Percentiles rank a stretch among this genome's conserved stretches.
Evolutionary conservation across 2,888 invertebrate genomes (phyloP).

Genomic region (Branchipolynoe longqiensis): DNA sequence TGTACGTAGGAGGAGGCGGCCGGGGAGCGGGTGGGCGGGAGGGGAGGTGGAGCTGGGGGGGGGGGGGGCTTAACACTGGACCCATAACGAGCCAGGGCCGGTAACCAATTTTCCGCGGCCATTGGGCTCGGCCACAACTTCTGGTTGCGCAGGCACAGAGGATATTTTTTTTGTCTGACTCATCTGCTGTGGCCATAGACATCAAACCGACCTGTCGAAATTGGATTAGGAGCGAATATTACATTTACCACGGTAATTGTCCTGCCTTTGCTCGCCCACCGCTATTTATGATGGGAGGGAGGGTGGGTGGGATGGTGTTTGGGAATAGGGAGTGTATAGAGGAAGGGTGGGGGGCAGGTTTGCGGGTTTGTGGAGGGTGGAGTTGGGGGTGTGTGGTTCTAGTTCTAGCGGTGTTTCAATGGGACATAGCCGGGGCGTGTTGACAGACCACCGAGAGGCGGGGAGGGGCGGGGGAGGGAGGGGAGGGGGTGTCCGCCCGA

Average conservation of each 20-base stretch:
- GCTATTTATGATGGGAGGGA: slow-evolving; percentile 15
- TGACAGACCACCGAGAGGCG: background rate
- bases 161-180: background rate
- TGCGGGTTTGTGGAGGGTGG: too few species aligned
- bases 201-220: slow-evolving; percentile 52
- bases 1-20: too few species aligned
- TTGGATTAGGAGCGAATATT: slow-evolving; percentile 42
- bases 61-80: background rate
- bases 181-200: slow-evolving; percentile 23
- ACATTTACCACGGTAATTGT: slow-evolving; percentile 49
- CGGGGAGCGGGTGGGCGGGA: too few species aligned
- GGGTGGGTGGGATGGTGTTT: too few species aligned
- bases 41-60: too few species aligned
- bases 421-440: background rate
- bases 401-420: slow-evolving; percentile 13
- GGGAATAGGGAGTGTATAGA: too few species aligned
- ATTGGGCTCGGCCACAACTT: background rate
- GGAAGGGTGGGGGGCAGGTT: too few species aligned
- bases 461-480: background rate
- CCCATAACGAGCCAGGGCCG: slow-evolving; percentile 24
- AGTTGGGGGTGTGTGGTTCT: too few species aligned
- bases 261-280: background rate
- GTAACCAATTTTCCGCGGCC: slow-evolving; percentile 28
- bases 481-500: background rate
- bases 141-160: background rate